Conservation (phyloP, 2,888 invertebrate species). For the Protula sp. region DNA sequence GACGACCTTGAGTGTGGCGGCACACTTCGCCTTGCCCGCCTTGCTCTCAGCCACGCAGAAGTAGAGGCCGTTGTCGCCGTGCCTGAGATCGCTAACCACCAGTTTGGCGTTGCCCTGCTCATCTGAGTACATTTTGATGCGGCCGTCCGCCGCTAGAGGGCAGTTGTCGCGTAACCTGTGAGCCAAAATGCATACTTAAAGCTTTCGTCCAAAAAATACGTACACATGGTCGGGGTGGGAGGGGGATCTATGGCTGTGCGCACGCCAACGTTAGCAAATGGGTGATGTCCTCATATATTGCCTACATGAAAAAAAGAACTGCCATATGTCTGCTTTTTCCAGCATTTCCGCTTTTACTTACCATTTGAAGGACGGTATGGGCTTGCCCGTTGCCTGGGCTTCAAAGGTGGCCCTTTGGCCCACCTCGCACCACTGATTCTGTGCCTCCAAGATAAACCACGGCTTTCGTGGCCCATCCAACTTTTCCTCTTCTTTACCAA, state of each 20-base stretch:
- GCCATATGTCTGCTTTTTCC: too few species aligned
- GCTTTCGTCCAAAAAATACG: too few species aligned
- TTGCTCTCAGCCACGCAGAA: constrained; percentile 87
- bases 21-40: constrained; percentile 65
- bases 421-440: constrained; percentile 38
- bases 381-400: constrained; percentile 42
- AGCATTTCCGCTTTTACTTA: too few species aligned
- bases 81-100: constrained; percentile 75
- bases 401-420: constrained; percentile 46
- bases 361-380: constrained; percentile 49
- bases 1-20: constrained; percentile 41
- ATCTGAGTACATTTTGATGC: constrained; percentile 80
- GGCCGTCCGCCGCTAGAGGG: constrained; percentile 28
- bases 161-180: constrained; percentile 41
- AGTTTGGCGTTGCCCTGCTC: constrained; percentile 76
- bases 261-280: too few species aligned
- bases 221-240: too few species aligned
- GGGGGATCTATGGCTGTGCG: too few species aligned
- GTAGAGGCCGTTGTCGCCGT: constrained; percentile 78
- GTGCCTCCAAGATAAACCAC: constrained; percentile 35
- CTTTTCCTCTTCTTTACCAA: constrained; percentile 21
- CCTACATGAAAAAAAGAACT: too few species aligned
- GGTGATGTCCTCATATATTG: too few species aligned
- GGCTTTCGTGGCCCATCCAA: constrained; percentile 30
- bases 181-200: background rate